Base-by-base conservation (phyloP, 2,113 vertebrate genomes). In the Larimichthys polyactis region DNA sequence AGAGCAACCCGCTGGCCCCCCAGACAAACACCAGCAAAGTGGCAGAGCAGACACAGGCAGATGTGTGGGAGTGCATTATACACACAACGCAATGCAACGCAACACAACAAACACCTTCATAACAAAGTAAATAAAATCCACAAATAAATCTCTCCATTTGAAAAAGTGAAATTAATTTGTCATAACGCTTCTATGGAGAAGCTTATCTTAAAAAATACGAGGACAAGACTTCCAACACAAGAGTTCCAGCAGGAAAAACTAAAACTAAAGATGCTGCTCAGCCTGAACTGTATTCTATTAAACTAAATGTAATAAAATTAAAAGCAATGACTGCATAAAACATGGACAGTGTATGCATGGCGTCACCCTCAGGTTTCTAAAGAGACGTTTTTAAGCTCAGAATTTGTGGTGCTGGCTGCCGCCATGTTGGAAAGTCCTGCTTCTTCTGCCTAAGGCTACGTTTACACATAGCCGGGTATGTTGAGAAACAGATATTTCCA, bases 1-100 rank as follows among this genome's bases (percentile, higher is more conserved):
- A 80, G 67, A 57, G n/a, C 67, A 62, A 85, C 59, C 74, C 81
- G 6, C 60, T 63, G 77, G 75, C 80, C 81, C 67, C 67, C 60
- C 80, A 79, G 81, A 87, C 82, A 90, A 87, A 87, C 84, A 88
- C 74, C 77, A 84, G 82, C 65, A 62, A 67, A 87, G 79, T 71
- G 88, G 87, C 82, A 77, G 65, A 67, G 69, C 78, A 83, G 83
- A 80, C 48, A 66, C 7, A 66, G 72, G 75, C 89, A 89, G 88
- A 89, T 91, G 88, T 86, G 81, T 62, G 78, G 86, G 83, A 77
- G 57, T 27, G 27, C 27, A 27, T 27, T 27, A 27, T 27, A 27
- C 3, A 75, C 20, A 69, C 12, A 22, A 32, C 29, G 5, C 29
- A 32, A 32, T 1, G 5, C 29, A 36, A 8, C 5, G 6, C 6